phyloP scores from a whole-genome alignment of 37 sponge, comb jelly and placozoan genomes.

The Beroe forskalii region DNA sequence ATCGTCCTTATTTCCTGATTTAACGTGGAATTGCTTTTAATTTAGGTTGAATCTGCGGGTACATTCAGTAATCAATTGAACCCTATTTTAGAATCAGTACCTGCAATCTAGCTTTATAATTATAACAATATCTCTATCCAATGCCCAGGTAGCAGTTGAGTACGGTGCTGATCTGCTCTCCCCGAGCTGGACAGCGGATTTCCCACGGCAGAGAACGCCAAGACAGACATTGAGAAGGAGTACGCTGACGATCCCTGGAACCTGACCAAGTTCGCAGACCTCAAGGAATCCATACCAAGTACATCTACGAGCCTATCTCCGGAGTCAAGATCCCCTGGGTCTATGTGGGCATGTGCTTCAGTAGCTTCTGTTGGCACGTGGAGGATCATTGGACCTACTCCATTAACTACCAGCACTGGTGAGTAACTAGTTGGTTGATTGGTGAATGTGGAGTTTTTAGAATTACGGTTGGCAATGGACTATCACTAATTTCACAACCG shows the following conservation, averaged over 20 bases:
- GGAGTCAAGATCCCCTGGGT: slow-evolving; percentile 99
- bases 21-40: too few relatives aligned
- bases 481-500: not conserved
- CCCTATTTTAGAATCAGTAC: not conserved
- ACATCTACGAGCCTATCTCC: slow-evolving; percentile 83
- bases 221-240: slow-evolving; percentile 66
- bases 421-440: too few relatives aligned
- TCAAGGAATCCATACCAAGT: slow-evolving; percentile 77
- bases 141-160: slow-evolving; percentile 78
- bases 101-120: not conserved
- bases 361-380: slow-evolving; percentile 98
- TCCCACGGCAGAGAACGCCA: slow-evolving; percentile 68
- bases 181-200: slow-evolving; percentile 91
- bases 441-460: too few relatives aligned
- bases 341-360: slow-evolving; percentile 99
- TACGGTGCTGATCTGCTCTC: slow-evolving; percentile 97
- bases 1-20: not conserved
- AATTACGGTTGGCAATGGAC: too few relatives aligned
- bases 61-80: too few relatives aligned
- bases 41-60: not conserved
- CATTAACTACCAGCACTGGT: slow-evolving; percentile 98
- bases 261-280: slow-evolving; percentile 85
- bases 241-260: slow-evolving; percentile 90
- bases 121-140: not conserved
- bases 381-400: slow-evolving; percentile 99